phyloP scores from a whole-genome alignment of 2,113 vertebrate species.

The Parus major region DNA sequence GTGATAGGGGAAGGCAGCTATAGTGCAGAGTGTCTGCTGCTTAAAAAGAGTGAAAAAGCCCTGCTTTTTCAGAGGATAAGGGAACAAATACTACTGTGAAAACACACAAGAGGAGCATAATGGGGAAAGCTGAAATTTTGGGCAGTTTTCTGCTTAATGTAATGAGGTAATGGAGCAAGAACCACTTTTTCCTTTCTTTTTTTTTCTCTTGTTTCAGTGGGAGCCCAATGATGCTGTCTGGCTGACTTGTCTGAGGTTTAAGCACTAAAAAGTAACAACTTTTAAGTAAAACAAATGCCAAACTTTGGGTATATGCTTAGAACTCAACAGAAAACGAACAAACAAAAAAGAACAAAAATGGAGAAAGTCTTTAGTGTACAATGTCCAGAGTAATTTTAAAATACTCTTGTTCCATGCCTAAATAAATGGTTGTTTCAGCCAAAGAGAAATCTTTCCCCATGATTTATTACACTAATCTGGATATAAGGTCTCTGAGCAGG shows the following conservation, averaged over 20 bases:
- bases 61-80: background rate
- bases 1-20: background rate
- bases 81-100: background rate
- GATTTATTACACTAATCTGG: conserved; percentile 58
- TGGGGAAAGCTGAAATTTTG: background rate
- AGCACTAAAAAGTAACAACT: background rate
- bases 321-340: background rate
- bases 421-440: conserved; percentile 12
- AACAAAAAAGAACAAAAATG: background rate
- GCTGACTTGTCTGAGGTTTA: background rate
- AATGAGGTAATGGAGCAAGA: background rate
- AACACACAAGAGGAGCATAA: background rate
- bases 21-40: background rate
- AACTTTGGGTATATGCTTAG: background rate
- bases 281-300: background rate
- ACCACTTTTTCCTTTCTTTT: background rate
- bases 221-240: background rate
- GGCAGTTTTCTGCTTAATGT: background rate
- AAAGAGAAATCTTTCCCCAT: conserved; percentile 12
- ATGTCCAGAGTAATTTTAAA: background rate
- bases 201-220: background rate
- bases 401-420: background rate
- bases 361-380: background rate
- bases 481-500: conserved; percentile 32
- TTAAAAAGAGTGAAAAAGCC: background rate